phyloP scores from a whole-genome alignment of 1,140 invertebrate species.

The Telenomus remus region DNA sequence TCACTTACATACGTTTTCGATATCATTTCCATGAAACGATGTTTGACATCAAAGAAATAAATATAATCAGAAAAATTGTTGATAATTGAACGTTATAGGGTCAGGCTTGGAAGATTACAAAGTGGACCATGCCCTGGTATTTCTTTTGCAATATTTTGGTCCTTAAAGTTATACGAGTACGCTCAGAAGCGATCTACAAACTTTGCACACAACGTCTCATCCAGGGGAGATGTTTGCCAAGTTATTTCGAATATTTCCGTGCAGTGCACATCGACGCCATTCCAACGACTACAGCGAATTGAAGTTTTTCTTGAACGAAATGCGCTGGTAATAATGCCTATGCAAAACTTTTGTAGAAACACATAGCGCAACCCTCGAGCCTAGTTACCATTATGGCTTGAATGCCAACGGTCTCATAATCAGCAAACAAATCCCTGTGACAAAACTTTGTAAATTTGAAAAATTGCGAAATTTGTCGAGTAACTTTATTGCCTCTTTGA shows the following conservation, averaged over 20 bases:
- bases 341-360: slow-evolving; percentile 43
- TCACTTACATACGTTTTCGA: too few relatives aligned
- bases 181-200: slow-evolving; percentile 21
- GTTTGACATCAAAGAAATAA: background rate
- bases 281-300: slow-evolving; percentile 30
- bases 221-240: slow-evolving; percentile 23
- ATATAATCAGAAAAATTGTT: background rate
- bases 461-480: slow-evolving; percentile 36
- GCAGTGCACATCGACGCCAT: slow-evolving; percentile 27
- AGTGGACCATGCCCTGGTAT: slow-evolving; percentile 1
- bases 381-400: slow-evolving; percentile 28
- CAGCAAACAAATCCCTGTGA: slow-evolving; percentile 47
- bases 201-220: slow-evolving; percentile 24
- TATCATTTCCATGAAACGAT: background rate
- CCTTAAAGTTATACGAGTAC: slow-evolving; percentile 13
- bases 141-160: slow-evolving; percentile 25
- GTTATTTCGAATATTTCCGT: slow-evolving; percentile 51
- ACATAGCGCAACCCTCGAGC: slow-evolving; percentile 24
- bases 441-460: slow-evolving; percentile 33
- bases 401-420: slow-evolving; percentile 45
- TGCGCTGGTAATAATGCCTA: slow-evolving; percentile 38
- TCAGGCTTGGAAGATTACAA: slow-evolving; percentile 2
- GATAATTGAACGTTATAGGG: slow-evolving; percentile 1
- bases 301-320: slow-evolving; percentile 41
- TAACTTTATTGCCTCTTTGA: slow-evolving; percentile 25